A percentile compares a stretch with the other conserved stretches of the same genome.
These are phyloP conservation scores for Amblyornis subalaris DNA, from an alignment of 2,113 vertebrate genomes.

Conservation along the genomic window DNA sequence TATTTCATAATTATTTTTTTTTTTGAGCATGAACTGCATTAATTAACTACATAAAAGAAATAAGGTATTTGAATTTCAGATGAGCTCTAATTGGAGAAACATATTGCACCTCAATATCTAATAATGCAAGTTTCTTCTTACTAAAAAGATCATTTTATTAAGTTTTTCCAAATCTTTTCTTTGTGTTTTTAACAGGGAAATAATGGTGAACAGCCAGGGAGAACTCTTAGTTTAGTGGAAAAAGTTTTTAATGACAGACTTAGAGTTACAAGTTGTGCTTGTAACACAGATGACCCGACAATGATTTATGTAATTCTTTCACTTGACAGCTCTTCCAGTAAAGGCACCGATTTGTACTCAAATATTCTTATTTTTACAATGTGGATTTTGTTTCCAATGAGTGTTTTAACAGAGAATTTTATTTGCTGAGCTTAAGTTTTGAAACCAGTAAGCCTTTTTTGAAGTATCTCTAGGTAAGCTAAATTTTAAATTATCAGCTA, in stretches of 20 bases:
- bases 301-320: not conserved
- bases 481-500: not conserved
- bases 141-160: not conserved
- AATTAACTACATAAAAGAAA: not conserved
- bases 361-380: not conserved
- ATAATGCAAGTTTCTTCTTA: not conserved
- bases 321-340: not conserved
- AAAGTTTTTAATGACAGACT: not conserved
- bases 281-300: not conserved
- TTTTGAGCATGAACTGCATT: not conserved
- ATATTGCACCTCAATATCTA: not conserved
- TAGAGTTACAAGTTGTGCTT: not conserved
- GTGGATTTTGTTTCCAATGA: not conserved
- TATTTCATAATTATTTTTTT: not conserved
- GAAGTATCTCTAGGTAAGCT: not conserved
- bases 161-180: not conserved
- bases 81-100: slow-evolving; percentile 28
- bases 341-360: not conserved
- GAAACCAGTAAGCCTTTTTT: not conserved
- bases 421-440: not conserved
- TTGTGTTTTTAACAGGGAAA: not conserved
- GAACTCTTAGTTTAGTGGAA: not conserved
- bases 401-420: not conserved
- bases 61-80: slow-evolving; percentile 16
- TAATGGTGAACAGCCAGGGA: not conserved